These are phyloP conservation scores for Zaprionus gabonicus DNA, from an alignment of 1,140 invertebrate genomes.

Conservation along the genomic window DNA sequence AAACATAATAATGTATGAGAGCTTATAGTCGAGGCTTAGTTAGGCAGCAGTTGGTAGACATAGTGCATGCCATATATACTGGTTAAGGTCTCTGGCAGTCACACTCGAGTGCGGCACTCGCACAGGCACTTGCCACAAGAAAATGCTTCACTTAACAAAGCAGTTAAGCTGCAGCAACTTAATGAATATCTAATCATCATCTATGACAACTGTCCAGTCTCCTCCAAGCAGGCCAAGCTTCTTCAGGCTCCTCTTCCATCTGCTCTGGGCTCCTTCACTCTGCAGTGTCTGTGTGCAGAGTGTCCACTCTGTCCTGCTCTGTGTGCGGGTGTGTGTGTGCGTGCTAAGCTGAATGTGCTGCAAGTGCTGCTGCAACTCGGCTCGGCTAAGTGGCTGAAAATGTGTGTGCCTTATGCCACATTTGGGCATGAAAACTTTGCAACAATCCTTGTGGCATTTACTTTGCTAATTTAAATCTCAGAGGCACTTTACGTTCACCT, in stretches of 20 bases:
- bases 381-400: constrained; percentile 19
- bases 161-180: constrained; percentile 47
- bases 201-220: constrained; percentile 31
- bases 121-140: constrained; percentile 28
- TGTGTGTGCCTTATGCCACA: constrained; percentile 30
- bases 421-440: constrained; percentile 28
- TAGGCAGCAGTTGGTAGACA: not conserved
- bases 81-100: not conserved
- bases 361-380: constrained; percentile 7
- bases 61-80: not conserved
- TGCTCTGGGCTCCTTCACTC: not conserved
- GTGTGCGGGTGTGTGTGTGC: constrained; percentile 18
- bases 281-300: too few species aligned
- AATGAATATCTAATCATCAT: constrained; percentile 53
- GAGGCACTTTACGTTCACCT: constrained; percentile 35
- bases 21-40: not conserved
- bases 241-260: not conserved
- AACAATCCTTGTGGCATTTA: constrained; percentile 42
- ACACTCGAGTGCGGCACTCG: not conserved
- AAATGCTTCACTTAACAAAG: constrained; percentile 39
- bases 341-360: constrained; percentile 4
- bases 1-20: not conserved
- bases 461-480: constrained; percentile 67
- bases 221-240: not conserved
- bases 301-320: constrained; percentile 1